Percentiles rank a stretch among this genome's conserved stretches.
Conservation (phyloP, 1,140 invertebrate genomes). For the Euglossa dilemma region DNA sequence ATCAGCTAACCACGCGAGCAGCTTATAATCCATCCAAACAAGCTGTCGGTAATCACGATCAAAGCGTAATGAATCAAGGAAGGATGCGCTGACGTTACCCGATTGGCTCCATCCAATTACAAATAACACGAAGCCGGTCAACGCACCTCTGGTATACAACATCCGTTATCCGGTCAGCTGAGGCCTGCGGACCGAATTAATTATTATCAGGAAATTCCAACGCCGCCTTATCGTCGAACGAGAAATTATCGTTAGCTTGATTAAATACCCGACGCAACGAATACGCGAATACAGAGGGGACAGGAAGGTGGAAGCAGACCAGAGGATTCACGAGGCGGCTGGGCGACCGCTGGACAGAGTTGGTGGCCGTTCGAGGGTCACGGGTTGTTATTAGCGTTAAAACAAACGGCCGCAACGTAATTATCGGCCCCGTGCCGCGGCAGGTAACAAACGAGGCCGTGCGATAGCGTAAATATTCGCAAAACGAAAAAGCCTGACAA, state of each 20-base stretch:
- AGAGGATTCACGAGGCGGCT: background rate
- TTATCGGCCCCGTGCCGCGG: conserved; percentile 61
- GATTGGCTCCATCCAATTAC: conserved; percentile 59
- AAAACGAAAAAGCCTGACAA: conserved; percentile 57
- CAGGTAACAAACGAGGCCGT: conserved; percentile 56
- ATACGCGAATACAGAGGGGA: conserved; percentile 18
- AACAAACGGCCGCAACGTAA: conserved; percentile 71
- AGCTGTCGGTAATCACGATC: background rate
- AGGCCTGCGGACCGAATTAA: conserved; percentile 52
- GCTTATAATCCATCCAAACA: background rate
- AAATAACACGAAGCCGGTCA: conserved; percentile 53
- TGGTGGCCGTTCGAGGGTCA: conserved; percentile 15
- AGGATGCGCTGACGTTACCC: background rate
- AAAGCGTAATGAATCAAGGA: conserved; percentile 1
- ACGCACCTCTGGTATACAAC: conserved; percentile 18
- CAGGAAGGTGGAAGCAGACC: background rate
- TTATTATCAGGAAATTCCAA: conserved; percentile 59
- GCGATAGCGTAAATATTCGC: conserved; percentile 59
- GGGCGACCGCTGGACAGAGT: background rate
- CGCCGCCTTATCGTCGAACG: conserved; percentile 49
- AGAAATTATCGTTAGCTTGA: conserved; percentile 56
- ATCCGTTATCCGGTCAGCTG: background rate
- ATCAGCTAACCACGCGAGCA: too few relatives aligned
- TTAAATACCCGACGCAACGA: conserved; percentile 61
- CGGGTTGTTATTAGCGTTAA: conserved; percentile 67